These are phyloP conservation scores for Yponomeuta plumbellus DNA, from an alignment of 2,888 invertebrate genomes.

Conservation along the genomic window DNA sequence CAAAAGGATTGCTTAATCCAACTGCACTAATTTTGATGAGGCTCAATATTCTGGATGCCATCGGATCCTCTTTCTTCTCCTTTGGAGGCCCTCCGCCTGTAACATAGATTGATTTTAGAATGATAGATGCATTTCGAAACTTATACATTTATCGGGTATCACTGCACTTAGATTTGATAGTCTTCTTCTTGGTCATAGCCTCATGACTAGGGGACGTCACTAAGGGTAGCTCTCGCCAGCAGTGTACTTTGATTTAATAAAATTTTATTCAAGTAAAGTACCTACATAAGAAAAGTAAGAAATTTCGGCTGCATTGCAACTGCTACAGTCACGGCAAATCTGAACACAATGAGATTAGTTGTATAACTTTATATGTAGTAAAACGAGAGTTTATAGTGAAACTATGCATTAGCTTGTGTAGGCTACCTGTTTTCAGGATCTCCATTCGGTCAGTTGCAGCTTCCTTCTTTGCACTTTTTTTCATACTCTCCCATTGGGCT, in stretches of 20 bases:
- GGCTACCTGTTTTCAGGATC: conserved; percentile 5
- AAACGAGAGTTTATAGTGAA: not conserved
- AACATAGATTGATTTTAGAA: not conserved
- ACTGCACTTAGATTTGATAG: not conserved
- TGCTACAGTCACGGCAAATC: no score
- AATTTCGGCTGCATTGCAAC: no score
- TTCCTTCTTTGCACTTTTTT: conserved; percentile 5
- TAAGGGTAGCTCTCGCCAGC: conserved; percentile 1
- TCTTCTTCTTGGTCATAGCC: not conserved
- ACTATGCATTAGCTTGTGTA: not conserved
- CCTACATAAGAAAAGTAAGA: no score
- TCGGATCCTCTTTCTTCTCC: conserved; percentile 3
- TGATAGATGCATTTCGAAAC: conserved; percentile 2
- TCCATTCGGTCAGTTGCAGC: not conserved
- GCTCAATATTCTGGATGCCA: not conserved
- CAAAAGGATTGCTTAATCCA: conserved; percentile 6
- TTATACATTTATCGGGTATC: not conserved
- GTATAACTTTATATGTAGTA: no score
- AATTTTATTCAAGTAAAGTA: no score
- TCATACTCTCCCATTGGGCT: conserved; percentile 3
- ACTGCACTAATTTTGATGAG: conserved; percentile 3
- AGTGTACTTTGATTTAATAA: not conserved
- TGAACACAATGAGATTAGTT: no score
- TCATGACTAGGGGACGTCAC: not conserved
- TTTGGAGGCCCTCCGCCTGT: not conserved